phyloP scores from a whole-genome alignment of 2,797 vertebrate species.

The Lates japonicus region DNA sequence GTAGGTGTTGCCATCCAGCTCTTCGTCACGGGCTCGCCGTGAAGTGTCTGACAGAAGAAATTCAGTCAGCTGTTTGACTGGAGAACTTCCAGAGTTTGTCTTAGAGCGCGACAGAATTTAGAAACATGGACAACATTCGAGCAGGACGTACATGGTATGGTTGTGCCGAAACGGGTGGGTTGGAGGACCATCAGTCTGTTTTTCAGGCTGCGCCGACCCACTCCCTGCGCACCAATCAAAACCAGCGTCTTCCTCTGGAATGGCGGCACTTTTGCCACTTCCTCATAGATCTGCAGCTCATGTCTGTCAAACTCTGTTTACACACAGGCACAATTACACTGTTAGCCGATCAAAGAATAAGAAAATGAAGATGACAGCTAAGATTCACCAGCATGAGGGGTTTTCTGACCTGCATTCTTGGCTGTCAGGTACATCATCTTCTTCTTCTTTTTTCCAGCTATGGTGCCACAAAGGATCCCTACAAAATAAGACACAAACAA shows the following conservation, averaged over 20 bases:
- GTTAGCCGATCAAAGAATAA: conserved; percentile 8
- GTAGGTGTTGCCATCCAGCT: conserved; percentile 95
- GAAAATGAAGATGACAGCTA: not conserved
- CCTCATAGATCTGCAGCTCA: conserved; percentile 98
- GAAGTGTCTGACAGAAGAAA: conserved; percentile 90
- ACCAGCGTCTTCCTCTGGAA: conserved; percentile 98
- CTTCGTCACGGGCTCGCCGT: conserved; percentile 93
- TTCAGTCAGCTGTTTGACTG: not conserved
- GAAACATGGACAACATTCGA: not conserved
- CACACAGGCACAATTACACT: conserved; percentile 11
- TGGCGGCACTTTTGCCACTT: conserved; percentile 96
- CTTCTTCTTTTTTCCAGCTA: conserved; percentile 97
- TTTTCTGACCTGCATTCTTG: conserved; percentile 92
- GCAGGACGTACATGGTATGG: conserved; percentile 90
- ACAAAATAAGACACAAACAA: conserved; percentile 9
- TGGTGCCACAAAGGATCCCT: conserved; percentile 96
- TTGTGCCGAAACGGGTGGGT: conserved; percentile 94
- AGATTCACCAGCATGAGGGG: not conserved
- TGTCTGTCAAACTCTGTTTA: conserved; percentile 96
- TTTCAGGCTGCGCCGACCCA: conserved; percentile 97
- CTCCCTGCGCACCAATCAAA: conserved; percentile 98
- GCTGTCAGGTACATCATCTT: conserved; percentile 99
- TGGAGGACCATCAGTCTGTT: conserved; percentile 95
- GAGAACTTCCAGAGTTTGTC: not conserved
- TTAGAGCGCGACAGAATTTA: not conserved